phyloP scores from a whole-genome alignment of 2,888 invertebrate species.

The Ptychoptera contaminata region DNA sequence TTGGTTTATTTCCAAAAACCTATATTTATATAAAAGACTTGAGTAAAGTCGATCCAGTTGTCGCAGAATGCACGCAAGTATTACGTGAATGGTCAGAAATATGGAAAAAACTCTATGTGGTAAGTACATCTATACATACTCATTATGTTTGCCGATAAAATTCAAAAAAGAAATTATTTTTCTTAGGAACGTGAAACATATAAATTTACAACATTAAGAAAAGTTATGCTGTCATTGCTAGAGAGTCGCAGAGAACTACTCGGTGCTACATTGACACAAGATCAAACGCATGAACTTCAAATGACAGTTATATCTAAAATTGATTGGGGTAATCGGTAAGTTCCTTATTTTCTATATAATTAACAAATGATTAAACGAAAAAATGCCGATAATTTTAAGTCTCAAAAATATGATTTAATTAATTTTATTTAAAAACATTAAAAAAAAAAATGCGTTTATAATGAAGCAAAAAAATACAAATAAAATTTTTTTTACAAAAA shows the following conservation, averaged over 20 bases:
- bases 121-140: conserved; percentile 33
- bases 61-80: conserved; percentile 79
- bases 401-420: no score
- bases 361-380: neutral
- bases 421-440: no score
- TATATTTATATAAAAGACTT: conserved; percentile 78
- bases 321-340: conserved; percentile 94
- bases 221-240: conserved; percentile 80
- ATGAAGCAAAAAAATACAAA: no score
- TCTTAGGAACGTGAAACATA: conserved; percentile 65
- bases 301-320: conserved; percentile 79
- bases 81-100: conserved; percentile 85
- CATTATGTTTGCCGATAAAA: neutral
- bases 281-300: conserved; percentile 75
- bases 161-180: conserved; percentile 2
- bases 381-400: neutral
- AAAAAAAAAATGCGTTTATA: no score
- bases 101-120: conserved; percentile 86
- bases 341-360: neutral
- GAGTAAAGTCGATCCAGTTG: conserved; percentile 76
- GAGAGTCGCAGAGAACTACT: conserved; percentile 73
- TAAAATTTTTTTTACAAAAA: no score
- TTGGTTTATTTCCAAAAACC: conserved; percentile 61
- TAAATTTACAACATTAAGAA: conserved; percentile 70
- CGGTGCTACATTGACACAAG: conserved; percentile 78